phyloP scores from a whole-genome alignment of 2,888 invertebrate species.

The Deroplatys truncata region DNA sequence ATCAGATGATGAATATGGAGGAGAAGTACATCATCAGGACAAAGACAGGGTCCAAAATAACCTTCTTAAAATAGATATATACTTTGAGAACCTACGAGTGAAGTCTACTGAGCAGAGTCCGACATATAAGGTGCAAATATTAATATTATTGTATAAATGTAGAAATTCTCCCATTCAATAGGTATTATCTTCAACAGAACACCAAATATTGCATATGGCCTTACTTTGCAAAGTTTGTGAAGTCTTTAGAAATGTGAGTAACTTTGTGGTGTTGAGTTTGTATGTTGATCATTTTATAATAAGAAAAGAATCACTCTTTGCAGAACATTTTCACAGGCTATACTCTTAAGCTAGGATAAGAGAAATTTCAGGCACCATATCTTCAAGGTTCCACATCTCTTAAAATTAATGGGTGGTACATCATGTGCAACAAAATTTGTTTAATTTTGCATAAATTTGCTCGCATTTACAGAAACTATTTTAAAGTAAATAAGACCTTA shows the following conservation, averaged over 20 bases:
- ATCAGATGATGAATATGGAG: constrained; percentile 13
- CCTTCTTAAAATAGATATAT: constrained; percentile 30
- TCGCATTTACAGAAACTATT: too few species aligned
- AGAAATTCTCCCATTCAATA: neutral
- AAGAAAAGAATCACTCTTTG: too few species aligned
- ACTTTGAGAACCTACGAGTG: constrained; percentile 30
- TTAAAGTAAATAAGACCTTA: too few species aligned
- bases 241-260: neutral
- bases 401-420: too few species aligned
- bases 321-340: too few species aligned
- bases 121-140: constrained; percentile 25
- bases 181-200: neutral
- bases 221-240: neutral
- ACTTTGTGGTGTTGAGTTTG: too few species aligned
- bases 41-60: constrained; percentile 24
- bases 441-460: too few species aligned
- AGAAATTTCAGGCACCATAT: too few species aligned
- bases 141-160: neutral
- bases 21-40: neutral
- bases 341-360: too few species aligned
- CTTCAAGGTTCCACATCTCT: too few species aligned
- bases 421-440: too few species aligned
- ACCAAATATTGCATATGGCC: neutral
- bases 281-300: too few species aligned
- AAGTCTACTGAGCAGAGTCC: constrained; percentile 29